A percentile compares a stretch with the other conserved stretches of the same genome.
phyloP scores from a whole-genome alignment of 2,888 invertebrate genomes.

The Cynaeus angustus region DNA sequence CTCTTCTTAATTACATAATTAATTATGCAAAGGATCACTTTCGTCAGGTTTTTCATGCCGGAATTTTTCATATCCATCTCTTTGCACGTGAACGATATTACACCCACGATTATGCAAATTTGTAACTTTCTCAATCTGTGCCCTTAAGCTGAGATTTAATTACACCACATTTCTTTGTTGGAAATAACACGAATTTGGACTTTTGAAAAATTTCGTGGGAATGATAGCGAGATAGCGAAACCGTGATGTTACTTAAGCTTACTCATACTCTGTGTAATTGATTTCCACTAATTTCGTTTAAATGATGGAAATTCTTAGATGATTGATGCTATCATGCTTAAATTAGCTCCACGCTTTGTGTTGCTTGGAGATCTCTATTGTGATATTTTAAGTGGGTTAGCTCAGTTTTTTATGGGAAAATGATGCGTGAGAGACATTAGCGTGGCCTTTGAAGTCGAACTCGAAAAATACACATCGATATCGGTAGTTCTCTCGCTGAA shows the following conservation, averaged over 20 bases:
- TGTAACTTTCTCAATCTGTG: constrained; percentile 38
- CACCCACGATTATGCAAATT: constrained; percentile 48
- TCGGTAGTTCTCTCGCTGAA: too few relatives aligned
- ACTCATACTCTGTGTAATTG: too few relatives aligned
- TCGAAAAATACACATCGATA: too few relatives aligned
- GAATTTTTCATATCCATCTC: constrained; percentile 5
- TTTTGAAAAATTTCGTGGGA: constrained; percentile 20
- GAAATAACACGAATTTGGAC: constrained; percentile 27
- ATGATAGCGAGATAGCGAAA: background rate
- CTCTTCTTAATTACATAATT: too few relatives aligned
- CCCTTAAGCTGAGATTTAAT: constrained; percentile 38
- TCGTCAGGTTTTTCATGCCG: too few relatives aligned
- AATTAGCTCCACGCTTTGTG: too few relatives aligned
- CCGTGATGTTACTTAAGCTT: too few relatives aligned
- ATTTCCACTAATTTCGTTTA: too few relatives aligned
- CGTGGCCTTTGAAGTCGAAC: constrained; percentile 2
- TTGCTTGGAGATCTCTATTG: background rate
- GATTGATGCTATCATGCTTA: too few relatives aligned
- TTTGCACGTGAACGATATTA: constrained; percentile 16
- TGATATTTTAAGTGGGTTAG: constrained; percentile 18
- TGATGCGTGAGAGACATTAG: constrained; percentile 14
- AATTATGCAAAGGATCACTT: too few relatives aligned
- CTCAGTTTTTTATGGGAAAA: constrained; percentile 11
- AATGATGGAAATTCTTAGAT: too few relatives aligned
- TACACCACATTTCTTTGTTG: constrained; percentile 42